Base-by-base conservation (phyloP, 2,797 vertebrate genomes). In the Hipposideros larvatus region DNA sequence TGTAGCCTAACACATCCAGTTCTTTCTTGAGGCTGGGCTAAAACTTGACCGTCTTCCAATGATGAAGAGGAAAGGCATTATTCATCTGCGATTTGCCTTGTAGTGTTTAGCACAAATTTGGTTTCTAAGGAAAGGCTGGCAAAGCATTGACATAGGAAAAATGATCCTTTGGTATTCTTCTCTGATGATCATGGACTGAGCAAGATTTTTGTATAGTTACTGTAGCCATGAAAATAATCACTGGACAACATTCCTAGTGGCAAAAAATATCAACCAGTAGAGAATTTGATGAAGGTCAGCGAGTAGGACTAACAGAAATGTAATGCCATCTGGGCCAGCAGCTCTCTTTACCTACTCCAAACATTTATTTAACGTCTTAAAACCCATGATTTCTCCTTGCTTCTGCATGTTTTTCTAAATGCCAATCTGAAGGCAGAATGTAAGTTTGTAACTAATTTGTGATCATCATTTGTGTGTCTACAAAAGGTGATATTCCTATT, bases 111-210 rank as follows among this genome's bases (percentile, higher is more conserved):
- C 83, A 87, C 55, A 63, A 95, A 88, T 83, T 51, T 93, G 77
- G 66, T 91, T 96, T 97, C 96, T 85, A 66, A 94, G 91, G 94
- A 95, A 91, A 96, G 66, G n/a, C 26, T 97, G 91, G 82, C 66
- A 95, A 93, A 95, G 71, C 65, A 70, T 8, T 46, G 74, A 84
- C 2, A 4, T 11, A 85, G 66, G 59, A 87, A 85, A 88, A 93
- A 82, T 57, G 91, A 61, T 91, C 87, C 83, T 90, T 77, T 68
- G 75, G 66, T 84, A 57, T 74, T 94, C 51, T 86, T 74, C 65
- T 92, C 57, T 78, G 70, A 85, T 51, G 53, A 86, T 57, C 41
- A 41, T 26, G 75, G 57, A 53, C 37, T 80, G 26, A 79, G 86
- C 7, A 46, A 89, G 89, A 66, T 41, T 84, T 83, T 79, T 65